Evolutionary conservation across 2,888 invertebrate genomes (phyloP).

Genomic region (Drosophila antonietae): DNA sequence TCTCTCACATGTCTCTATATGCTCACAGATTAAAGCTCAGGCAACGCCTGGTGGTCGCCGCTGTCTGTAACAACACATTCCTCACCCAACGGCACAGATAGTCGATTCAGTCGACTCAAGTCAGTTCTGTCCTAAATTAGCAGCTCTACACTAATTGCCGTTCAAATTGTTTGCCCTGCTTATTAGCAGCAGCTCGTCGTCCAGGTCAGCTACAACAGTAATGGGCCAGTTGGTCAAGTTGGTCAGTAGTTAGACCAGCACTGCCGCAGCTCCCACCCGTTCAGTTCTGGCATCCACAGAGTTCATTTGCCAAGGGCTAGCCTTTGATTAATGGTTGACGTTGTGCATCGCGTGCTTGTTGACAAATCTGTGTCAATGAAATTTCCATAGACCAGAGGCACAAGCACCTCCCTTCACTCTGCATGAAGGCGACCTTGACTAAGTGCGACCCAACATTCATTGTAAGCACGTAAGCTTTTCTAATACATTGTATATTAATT

Average conservation of each 20-base stretch:
- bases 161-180: slow-evolving; percentile 63
- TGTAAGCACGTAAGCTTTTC: slow-evolving; percentile 1
- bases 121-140: slow-evolving; percentile 75
- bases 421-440: neutral
- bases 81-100: slow-evolving; percentile 46
- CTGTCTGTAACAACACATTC: slow-evolving; percentile 31
- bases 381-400: neutral
- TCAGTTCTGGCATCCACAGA: slow-evolving; percentile 9
- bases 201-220: slow-evolving; percentile 46
- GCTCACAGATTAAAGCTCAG: slow-evolving; percentile 4
- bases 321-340: slow-evolving; percentile 49
- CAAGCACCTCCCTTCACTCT: neutral
- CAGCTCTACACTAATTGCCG: slow-evolving; percentile 65
- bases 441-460: neutral
- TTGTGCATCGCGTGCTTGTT: slow-evolving; percentile 57
- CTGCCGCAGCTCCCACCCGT: neutral
- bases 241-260: slow-evolving; percentile 6
- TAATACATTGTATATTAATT: neutral
- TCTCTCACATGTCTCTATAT: neutral
- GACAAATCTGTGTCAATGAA: slow-evolving; percentile 59
- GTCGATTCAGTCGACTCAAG: slow-evolving; percentile 19
- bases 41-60: slow-evolving; percentile 18
- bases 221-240: slow-evolving; percentile 61
- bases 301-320: slow-evolving; percentile 35
- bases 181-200: slow-evolving; percentile 47